phyloP scores from a whole-genome alignment of 2,888 invertebrate genomes.

The Dione vanillae region DNA sequence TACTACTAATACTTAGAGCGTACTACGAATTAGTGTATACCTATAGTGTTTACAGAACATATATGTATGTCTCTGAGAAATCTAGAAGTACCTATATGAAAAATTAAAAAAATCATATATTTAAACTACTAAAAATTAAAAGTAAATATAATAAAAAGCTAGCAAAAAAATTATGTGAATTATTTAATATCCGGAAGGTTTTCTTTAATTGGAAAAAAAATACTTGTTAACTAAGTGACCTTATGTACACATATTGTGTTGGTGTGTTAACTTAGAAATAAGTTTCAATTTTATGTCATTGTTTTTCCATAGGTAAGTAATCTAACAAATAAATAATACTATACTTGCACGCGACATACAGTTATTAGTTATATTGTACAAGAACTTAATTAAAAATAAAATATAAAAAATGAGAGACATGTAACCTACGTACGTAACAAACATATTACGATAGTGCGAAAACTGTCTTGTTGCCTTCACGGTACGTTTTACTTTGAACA shows the following conservation, averaged over 20 bases:
- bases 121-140: neutral
- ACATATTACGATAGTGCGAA: constrained; percentile 9
- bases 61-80: neutral
- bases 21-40: too few relatives aligned
- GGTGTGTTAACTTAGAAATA: neutral
- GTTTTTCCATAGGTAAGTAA: neutral
- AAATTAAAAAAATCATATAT: too few relatives aligned
- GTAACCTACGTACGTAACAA: constrained; percentile 17
- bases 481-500: constrained; percentile 81
- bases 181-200: neutral
- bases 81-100: too few relatives aligned
- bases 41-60: too few relatives aligned
- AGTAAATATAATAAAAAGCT: neutral
- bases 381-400: constrained; percentile 13
- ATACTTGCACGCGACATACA: neutral
- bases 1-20: too few relatives aligned
- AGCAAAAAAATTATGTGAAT: too few relatives aligned
- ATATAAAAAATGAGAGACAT: neutral
- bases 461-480: constrained; percentile 64
- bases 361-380: neutral
- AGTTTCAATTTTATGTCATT: neutral
- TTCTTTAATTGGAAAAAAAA: neutral
- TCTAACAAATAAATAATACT: neutral
- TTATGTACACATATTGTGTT: neutral
- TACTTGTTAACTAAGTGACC: neutral